Conservation (phyloP, 2,888 invertebrate genomes). For the Megalurothrips usitatus region DNA sequence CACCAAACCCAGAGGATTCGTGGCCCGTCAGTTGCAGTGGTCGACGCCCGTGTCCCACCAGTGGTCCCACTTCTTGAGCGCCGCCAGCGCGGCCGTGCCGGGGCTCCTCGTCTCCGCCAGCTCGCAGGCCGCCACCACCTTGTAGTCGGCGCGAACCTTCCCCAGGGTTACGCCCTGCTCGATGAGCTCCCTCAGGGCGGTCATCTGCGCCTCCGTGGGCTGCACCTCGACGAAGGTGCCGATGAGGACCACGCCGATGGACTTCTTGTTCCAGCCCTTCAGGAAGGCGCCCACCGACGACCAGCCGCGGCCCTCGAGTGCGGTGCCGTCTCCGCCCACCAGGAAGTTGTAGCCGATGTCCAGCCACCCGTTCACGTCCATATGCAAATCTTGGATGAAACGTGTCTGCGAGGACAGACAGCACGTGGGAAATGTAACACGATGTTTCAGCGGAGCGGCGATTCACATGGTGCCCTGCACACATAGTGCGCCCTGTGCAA, state of each 20-base stretch:
- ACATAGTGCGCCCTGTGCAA: no score
- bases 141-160: conserved; percentile 29
- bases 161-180: conserved; percentile 30
- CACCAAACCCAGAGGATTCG: no score
- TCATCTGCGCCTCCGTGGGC: conserved; percentile 32
- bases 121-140: conserved; percentile 29
- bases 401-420: background rate
- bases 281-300: conserved; percentile 49
- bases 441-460: no score
- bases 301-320: conserved; percentile 48
- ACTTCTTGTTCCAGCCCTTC: conserved; percentile 36
- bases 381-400: conserved; percentile 16
- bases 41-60: background rate
- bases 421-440: no score
- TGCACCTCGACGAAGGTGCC: conserved; percentile 33
- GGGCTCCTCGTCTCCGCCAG: background rate
- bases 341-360: conserved; percentile 38
- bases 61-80: background rate
- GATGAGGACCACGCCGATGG: conserved; percentile 10
- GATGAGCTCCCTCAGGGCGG: conserved; percentile 32
- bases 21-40: no score
- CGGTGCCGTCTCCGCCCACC: conserved; percentile 37
- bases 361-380: background rate
- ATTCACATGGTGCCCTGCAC: no score
- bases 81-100: background rate